Conservation (phyloP, 2,113 vertebrate genomes). For the Origma solitaria region DNA sequence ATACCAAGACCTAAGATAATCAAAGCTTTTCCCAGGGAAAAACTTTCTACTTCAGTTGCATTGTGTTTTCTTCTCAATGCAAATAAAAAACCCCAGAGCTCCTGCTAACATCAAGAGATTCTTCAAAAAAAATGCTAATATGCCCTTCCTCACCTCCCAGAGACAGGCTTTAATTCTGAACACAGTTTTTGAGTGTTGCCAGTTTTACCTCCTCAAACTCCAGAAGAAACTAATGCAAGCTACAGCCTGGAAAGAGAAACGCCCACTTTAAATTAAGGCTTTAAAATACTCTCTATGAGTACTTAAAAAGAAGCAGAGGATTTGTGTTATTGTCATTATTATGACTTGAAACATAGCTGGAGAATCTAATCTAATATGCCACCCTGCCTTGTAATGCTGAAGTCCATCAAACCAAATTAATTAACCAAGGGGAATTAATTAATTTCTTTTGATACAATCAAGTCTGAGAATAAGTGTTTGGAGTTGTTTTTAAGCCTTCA, state of each 20-base stretch:
- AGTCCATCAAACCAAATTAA: slow-evolving; percentile 24
- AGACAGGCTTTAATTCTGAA: background rate
- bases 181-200: background rate
- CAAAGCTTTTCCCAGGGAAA: background rate
- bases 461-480: background rate
- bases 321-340: background rate
- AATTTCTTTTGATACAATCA: background rate
- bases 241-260: background rate
- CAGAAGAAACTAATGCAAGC: background rate
- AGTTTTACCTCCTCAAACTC: background rate
- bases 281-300: background rate
- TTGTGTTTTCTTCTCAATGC: background rate
- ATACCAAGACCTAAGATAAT: background rate
- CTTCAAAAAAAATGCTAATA: background rate
- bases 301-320: background rate
- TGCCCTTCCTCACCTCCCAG: background rate
- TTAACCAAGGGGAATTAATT: slow-evolving; percentile 20
- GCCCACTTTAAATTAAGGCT: background rate
- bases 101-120: background rate
- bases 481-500: background rate
- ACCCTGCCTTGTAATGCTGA: background rate
- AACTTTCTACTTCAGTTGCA: background rate
- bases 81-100: background rate
- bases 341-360: background rate
- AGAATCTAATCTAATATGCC: background rate